Conservation (phyloP, 2,797 vertebrate genomes). For the Iguana delicatissima region DNA sequence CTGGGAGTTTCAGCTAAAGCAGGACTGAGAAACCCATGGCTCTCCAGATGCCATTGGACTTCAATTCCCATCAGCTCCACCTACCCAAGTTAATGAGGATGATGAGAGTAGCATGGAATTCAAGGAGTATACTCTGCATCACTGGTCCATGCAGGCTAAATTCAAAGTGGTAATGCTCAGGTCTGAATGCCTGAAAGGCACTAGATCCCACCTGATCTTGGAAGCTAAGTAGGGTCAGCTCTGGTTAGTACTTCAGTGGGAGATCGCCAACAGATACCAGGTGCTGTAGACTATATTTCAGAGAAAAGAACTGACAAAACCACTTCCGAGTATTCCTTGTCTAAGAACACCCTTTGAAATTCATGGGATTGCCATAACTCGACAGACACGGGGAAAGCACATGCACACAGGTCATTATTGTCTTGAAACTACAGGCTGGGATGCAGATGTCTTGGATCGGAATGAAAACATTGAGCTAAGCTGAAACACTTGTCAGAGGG, state of each 20-base stretch:
- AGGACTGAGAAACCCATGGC: background rate
- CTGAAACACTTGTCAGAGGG: background rate
- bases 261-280: too few species aligned
- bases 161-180: background rate
- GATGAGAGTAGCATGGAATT: background rate
- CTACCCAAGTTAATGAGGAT: background rate
- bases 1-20: background rate
- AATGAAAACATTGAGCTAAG: too few species aligned
- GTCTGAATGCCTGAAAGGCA: too few species aligned
- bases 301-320: too few species aligned
- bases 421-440: background rate
- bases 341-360: too few species aligned
- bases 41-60: background rate
- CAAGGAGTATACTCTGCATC: background rate
- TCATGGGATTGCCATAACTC: too few species aligned
- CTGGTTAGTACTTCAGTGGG: too few species aligned
- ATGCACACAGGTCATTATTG: background rate
- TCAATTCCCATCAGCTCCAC: background rate
- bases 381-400: too few species aligned
- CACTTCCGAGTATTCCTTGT: too few species aligned
- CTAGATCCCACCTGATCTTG: too few species aligned
- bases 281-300: too few species aligned
- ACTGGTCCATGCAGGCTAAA: background rate
- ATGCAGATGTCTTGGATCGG: background rate
- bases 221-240: too few species aligned